phyloP scores from a whole-genome alignment of 2,888 invertebrate genomes.

The Euphydryas editha region DNA sequence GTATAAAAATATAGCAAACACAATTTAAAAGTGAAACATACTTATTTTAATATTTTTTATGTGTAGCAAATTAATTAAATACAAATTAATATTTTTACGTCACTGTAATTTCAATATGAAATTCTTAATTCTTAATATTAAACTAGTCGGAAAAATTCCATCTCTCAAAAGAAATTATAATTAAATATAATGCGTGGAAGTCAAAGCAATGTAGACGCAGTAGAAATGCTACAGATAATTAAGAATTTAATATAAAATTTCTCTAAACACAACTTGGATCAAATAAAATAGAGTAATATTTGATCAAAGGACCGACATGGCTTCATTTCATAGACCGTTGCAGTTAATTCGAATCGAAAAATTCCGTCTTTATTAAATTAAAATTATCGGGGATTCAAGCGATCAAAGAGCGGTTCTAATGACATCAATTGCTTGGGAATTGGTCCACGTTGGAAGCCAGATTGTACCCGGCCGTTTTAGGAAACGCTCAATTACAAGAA shows the following conservation, averaged over 20 bases:
- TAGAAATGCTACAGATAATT: conserved; percentile 38
- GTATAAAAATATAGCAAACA: too few species aligned
- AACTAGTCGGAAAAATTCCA: conserved; percentile 12
- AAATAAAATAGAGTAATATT: conserved; percentile 43
- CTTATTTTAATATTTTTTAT: not conserved
- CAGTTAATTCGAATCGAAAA: conserved; percentile 55
- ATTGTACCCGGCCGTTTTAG: conserved; percentile 52
- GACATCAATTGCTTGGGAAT: conserved; percentile 72
- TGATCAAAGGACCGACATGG: conserved; percentile 45
- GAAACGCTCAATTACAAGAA: conserved; percentile 72
- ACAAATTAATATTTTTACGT: not conserved
- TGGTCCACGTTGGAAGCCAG: conserved; percentile 69
- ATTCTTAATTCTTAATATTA: conserved; percentile 3
- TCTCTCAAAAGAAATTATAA: conserved; percentile 11
- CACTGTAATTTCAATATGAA: not conserved
- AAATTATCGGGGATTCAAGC: conserved; percentile 62
- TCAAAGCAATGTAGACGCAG: conserved; percentile 24
- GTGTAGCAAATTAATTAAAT: not conserved
- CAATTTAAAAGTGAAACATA: too few species aligned
- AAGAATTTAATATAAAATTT: conserved; percentile 42
- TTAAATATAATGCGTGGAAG: conserved; percentile 22
- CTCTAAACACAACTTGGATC: conserved; percentile 32
- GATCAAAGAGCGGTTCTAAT: conserved; percentile 70
- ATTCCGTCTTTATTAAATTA: conserved; percentile 66
- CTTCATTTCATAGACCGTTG: conserved; percentile 41